Conservation (phyloP, 1,140 invertebrate species). For the Popillia japonica region DNA sequence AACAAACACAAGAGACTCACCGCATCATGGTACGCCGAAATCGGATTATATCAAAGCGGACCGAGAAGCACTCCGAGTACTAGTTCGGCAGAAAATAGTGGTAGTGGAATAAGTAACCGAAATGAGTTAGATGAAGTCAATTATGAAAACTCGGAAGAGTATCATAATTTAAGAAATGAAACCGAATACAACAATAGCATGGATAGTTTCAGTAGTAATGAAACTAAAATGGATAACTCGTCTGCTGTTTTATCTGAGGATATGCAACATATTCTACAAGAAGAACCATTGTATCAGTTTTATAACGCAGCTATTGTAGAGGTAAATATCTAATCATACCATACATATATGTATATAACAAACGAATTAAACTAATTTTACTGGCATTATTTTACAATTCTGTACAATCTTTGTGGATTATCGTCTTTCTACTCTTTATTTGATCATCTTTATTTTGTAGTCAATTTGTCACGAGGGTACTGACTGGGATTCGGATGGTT, state of each 20-base stretch:
- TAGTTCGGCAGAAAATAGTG: constrained; percentile 56
- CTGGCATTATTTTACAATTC: too few species aligned
- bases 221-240: constrained; percentile 54
- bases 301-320: constrained; percentile 82
- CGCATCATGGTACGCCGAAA: constrained; percentile 69
- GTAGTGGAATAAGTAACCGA: constrained; percentile 46
- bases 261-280: constrained; percentile 57
- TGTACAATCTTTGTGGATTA: too few species aligned
- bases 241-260: constrained; percentile 47
- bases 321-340: constrained; percentile 62
- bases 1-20: constrained; percentile 48
- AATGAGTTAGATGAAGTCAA: constrained; percentile 18
- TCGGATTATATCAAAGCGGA: constrained; percentile 68
- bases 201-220: constrained; percentile 52
- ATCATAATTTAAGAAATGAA: constrained; percentile 53
- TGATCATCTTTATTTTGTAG: constrained; percentile 55
- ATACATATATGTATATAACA: too few species aligned
- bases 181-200: constrained; percentile 53
- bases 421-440: constrained; percentile 21
- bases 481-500: constrained; percentile 67
- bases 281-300: constrained; percentile 91
- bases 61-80: constrained; percentile 60
- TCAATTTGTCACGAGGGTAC: constrained; percentile 68
- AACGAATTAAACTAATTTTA: too few species aligned
- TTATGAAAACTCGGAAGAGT: constrained; percentile 48